Evolutionary conservation across 1,140 invertebrate genomes (phyloP).

Genomic region (Idris sp.): DNA sequence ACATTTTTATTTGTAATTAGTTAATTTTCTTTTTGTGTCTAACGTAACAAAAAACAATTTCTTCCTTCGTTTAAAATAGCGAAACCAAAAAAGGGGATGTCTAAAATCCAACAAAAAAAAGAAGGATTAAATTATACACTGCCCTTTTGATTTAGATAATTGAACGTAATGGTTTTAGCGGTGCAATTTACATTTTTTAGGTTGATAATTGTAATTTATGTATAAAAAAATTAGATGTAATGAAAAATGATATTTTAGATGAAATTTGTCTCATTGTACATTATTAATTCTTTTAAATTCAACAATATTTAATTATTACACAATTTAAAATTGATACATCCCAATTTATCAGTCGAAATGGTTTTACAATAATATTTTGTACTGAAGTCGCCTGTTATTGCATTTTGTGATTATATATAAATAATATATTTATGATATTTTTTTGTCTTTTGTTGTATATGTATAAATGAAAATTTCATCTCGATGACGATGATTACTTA

Average conservation of each 20-base stretch:
- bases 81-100: slow-evolving; percentile 5
- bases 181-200: slow-evolving; percentile 36
- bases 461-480: slow-evolving; percentile 26
- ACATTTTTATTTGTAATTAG: slow-evolving; percentile 49
- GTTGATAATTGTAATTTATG: slow-evolving; percentile 41
- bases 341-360: slow-evolving; percentile 25
- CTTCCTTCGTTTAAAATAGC: slow-evolving; percentile 55
- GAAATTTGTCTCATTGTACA: slow-evolving; percentile 21
- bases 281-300: slow-evolving; percentile 26
- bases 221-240: slow-evolving; percentile 30
- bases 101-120: neutral
- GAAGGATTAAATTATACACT: slow-evolving; percentile 24
- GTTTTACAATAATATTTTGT: slow-evolving; percentile 24
- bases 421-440: too few relatives aligned
- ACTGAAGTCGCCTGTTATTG: slow-evolving; percentile 11
- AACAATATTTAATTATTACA: slow-evolving; percentile 23
- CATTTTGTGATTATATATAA: slow-evolving; percentile 37
- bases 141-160: slow-evolving; percentile 33
- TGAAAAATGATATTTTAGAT: slow-evolving; percentile 9
- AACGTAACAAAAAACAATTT: slow-evolving; percentile 42
- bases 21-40: slow-evolving; percentile 53
- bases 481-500: slow-evolving; percentile 33
- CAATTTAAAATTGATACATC: neutral
- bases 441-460: slow-evolving; percentile 24
- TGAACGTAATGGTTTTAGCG: slow-evolving; percentile 18